Evolutionary conservation across 2,113 vertebrate genomes (phyloP).

Genomic region (Apus apus): DNA sequence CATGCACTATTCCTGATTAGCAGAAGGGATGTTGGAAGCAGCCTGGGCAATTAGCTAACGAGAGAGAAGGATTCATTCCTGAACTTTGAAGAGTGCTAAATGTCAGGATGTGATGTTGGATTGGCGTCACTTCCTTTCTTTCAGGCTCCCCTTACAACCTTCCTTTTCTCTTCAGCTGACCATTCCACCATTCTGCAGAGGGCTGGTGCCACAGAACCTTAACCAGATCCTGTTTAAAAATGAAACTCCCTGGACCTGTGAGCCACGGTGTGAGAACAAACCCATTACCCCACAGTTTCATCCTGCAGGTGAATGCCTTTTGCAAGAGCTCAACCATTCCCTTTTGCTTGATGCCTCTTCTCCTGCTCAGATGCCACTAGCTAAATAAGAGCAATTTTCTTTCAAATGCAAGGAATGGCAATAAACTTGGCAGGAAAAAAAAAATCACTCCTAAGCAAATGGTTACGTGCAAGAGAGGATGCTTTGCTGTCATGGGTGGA

Average conservation of each 20-base stretch:
- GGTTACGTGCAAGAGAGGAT: neutral
- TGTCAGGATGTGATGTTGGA: neutral
- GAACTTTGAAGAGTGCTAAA: neutral
- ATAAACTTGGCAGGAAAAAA: constrained; percentile 41
- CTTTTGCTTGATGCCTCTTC: neutral
- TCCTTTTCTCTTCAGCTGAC: neutral
- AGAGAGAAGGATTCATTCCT: neutral
- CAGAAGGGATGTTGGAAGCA: neutral
- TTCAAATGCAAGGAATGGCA: constrained; percentile 57
- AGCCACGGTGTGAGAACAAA: neutral
- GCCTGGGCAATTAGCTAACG: neutral
- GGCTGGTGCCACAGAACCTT: neutral
- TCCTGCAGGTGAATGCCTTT: neutral
- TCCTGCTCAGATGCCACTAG: neutral
- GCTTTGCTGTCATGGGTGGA: neutral
- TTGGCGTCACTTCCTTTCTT: constrained; percentile 44
- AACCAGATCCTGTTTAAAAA: neutral
- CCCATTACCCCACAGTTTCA: accelerated
- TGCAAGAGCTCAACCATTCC: neutral
- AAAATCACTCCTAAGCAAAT: constrained; percentile 30
- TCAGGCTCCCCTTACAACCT: constrained; percentile 27
- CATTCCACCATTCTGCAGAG: neutral
- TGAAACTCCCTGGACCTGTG: neutral
- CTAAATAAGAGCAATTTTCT: constrained; percentile 11
- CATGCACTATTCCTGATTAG: neutral